phyloP scores from a whole-genome alignment of 2,113 vertebrate genomes.

The Tamias sibiricus region DNA sequence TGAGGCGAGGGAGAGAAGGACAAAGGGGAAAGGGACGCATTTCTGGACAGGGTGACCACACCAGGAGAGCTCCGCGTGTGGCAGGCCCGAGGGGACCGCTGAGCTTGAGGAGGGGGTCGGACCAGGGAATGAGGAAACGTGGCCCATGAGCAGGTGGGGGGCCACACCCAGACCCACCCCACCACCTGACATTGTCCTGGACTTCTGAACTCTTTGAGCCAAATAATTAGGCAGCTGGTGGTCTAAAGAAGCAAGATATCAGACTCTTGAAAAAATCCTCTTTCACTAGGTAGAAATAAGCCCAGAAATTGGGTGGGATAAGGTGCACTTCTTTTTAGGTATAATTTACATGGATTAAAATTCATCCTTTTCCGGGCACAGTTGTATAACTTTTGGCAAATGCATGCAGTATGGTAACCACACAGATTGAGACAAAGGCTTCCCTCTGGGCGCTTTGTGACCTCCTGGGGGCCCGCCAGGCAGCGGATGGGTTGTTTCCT shows the following conservation, averaged over 20 bases:
- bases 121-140: not conserved
- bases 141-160: not conserved
- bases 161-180: not conserved
- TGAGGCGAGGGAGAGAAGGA: not conserved
- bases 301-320: not conserved
- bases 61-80: not conserved
- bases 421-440: not conserved
- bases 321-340: not conserved
- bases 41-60: not conserved
- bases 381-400: not conserved
- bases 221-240: not conserved
- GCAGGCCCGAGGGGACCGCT: not conserved
- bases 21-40: not conserved
- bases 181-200: not conserved
- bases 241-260: not conserved
- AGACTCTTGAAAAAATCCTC: not conserved
- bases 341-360: not conserved
- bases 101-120: not conserved
- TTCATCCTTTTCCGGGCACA: not conserved
- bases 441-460: not conserved
- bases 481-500: not conserved
- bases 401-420: not conserved
- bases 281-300: not conserved
- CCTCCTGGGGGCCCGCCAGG: not conserved
- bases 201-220: not conserved